Evolutionary conservation across 2,888 invertebrate genomes (phyloP).

Genomic region (Schizaphis graminum): DNA sequence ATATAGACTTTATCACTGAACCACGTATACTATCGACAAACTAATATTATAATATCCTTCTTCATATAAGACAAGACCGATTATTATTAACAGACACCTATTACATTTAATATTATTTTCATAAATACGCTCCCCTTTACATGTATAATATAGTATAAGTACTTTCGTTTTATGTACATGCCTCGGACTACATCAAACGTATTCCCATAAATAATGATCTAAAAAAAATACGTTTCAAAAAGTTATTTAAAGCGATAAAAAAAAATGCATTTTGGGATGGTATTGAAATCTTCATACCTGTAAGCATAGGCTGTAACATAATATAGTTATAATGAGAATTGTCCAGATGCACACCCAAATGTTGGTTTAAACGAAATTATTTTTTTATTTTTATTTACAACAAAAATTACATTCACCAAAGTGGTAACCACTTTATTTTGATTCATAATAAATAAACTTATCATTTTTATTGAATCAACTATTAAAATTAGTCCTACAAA

Average conservation of each 20-base stretch:
- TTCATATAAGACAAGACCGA: background rate
- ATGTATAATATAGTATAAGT: background rate
- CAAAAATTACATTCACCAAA: background rate
- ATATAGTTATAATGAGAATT: background rate
- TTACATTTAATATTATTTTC: background rate
- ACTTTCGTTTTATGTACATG: background rate
- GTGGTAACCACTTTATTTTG: background rate
- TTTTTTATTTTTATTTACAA: background rate
- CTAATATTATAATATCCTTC: background rate
- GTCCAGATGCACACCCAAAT: background rate
- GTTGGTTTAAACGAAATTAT: background rate
- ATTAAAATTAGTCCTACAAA: background rate
- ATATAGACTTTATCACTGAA: background rate
- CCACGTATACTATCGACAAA: background rate
- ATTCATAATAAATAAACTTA: background rate
- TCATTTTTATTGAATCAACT: background rate
- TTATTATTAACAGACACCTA: background rate
- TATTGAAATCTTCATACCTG: background rate
- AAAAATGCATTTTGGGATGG: background rate
- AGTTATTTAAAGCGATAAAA: background rate
- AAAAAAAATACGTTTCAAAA: background rate
- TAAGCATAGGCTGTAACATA: background rate
- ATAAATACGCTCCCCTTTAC: background rate
- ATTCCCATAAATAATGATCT: background rate
- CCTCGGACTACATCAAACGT: background rate